A percentile compares a stretch with the other conserved stretches of the same genome.
Conservation (phyloP, 2,797 vertebrate genomes). For the Moxostoma hubbsi region DNA sequence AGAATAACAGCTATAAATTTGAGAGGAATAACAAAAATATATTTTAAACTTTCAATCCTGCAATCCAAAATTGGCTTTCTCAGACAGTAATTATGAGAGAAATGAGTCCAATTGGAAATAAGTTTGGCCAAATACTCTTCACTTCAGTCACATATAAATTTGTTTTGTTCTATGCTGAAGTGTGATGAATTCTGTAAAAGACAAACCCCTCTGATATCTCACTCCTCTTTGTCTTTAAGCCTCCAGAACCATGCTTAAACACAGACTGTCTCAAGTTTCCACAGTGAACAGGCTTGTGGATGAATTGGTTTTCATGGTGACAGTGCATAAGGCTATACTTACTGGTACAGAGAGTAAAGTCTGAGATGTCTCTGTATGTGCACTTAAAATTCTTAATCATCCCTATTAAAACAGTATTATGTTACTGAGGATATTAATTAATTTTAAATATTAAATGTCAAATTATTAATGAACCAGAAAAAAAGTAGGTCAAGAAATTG, state of each 20-base stretch:
- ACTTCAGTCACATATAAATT: slow-evolving; percentile 56
- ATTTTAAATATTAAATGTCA: background rate
- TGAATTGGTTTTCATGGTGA: slow-evolving; percentile 55
- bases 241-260: slow-evolving; percentile 29
- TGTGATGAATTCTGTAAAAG: slow-evolving; percentile 48
- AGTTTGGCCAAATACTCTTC: slow-evolving; percentile 41
- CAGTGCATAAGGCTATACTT: slow-evolving; percentile 28
- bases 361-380: slow-evolving; percentile 26
- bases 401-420: slow-evolving; percentile 26
- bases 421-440: background rate
- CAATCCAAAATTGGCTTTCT: slow-evolving; percentile 20
- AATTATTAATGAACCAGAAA: slow-evolving; percentile 18
- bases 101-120: slow-evolving; percentile 34
- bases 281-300: slow-evolving; percentile 44
- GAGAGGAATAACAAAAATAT: background rate
- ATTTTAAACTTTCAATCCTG: slow-evolving; percentile 38
- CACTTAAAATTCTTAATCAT: slow-evolving; percentile 43
- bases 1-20: slow-evolving; percentile 33
- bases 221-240: slow-evolving; percentile 43
- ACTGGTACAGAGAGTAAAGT: slow-evolving; percentile 42
- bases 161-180: slow-evolving; percentile 53
- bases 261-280: slow-evolving; percentile 49
- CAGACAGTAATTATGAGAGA: slow-evolving; percentile 37
- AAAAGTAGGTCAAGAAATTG: background rate
- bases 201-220: slow-evolving; percentile 48